Percentiles rank a stretch among this genome's conserved stretches.
Conservation (phyloP, 2,888 invertebrate genomes). For the Rotaria macrura region DNA sequence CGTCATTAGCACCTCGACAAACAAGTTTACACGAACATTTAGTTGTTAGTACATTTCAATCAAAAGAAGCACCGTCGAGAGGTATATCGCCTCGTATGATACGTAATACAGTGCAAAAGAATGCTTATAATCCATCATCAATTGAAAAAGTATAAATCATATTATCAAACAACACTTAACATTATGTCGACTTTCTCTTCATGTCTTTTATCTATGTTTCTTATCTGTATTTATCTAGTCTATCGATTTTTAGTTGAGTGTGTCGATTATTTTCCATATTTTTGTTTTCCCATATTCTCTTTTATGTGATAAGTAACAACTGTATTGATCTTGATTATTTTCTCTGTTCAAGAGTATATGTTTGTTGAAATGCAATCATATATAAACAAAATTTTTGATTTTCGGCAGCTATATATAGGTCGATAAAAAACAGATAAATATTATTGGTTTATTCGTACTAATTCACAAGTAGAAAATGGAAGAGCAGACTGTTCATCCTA, state of each 20-base stretch:
- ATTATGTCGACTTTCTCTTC: not conserved
- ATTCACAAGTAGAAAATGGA: not conserved
- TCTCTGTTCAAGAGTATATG: not conserved
- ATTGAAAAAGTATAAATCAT: not conserved
- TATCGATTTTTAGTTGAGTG: not conserved
- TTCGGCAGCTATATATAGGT: not conserved
- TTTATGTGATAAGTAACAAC: not conserved
- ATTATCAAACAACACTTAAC: not conserved
- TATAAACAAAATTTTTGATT: not conserved
- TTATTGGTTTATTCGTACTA: not conserved
- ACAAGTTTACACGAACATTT: not conserved
- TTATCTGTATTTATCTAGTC: not conserved
- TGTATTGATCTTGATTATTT: not conserved
- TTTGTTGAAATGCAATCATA: not conserved
- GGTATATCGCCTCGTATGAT: not conserved
- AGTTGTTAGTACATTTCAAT: not conserved
- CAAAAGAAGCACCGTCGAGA: conserved; percentile 1
- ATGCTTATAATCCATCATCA: not conserved
- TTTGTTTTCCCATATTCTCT: not conserved
- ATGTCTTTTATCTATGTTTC: no score
- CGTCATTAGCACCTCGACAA: not conserved
- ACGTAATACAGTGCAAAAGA: not conserved
- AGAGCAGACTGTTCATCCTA: not conserved
- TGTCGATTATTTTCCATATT: not conserved
- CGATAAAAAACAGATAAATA: not conserved